Evolutionary conservation across 2,797 vertebrate species (phyloP).

Genomic region (Aeoliscus strigatus): DNA sequence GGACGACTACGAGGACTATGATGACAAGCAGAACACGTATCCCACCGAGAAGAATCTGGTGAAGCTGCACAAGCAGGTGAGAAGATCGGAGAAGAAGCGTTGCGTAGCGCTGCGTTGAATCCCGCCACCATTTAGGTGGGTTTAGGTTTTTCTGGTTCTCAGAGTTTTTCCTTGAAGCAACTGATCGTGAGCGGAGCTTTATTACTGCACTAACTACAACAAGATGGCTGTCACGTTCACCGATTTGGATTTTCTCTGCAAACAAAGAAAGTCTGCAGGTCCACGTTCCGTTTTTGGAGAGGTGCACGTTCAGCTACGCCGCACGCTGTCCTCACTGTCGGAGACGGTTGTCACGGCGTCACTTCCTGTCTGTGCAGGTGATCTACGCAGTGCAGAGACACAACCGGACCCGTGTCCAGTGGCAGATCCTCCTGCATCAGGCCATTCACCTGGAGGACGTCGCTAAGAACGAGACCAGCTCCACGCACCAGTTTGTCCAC

Average conservation of each 20-base stretch:
- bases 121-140: no score
- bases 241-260: no score
- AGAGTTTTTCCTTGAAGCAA: no score
- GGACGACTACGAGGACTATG: slow-evolving; percentile 98
- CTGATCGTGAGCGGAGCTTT: no score
- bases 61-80: slow-evolving; percentile 95
- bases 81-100: not conserved
- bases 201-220: no score
- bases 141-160: no score
- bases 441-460: slow-evolving; percentile 95
- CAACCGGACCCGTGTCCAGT: slow-evolving; percentile 91
- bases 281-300: no score
- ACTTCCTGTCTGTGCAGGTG: slow-evolving; percentile 71
- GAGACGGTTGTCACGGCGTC: not conserved
- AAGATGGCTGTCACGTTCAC: no score
- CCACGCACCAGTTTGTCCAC: slow-evolving; percentile 84
- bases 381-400: slow-evolving; percentile 95
- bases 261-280: no score
- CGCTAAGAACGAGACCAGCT: slow-evolving; percentile 90
- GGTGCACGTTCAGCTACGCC: no score
- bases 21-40: slow-evolving; percentile 88
- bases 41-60: slow-evolving; percentile 91
- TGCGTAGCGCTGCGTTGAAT: no score
- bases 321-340: not conserved
- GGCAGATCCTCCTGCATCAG: slow-evolving; percentile 92